Conservation (phyloP, 2,888 invertebrate species). For the Drosophila neutralis region DNA sequence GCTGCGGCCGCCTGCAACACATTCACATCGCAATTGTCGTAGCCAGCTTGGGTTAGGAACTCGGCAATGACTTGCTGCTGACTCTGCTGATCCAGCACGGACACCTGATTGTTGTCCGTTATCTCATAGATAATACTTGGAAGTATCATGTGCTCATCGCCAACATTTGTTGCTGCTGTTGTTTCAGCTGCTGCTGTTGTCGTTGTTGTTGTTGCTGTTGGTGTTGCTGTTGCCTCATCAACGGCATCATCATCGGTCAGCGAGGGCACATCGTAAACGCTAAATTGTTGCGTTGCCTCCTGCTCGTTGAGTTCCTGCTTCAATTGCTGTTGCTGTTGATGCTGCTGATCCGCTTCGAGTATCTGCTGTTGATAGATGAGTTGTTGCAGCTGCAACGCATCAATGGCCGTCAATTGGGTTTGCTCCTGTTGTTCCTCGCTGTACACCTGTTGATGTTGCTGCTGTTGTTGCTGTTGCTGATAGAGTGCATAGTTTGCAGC, state of each 20-base stretch:
- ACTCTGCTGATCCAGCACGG: conserved; percentile 79
- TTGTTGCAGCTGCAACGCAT: conserved; percentile 81
- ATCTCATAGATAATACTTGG: conserved; percentile 80
- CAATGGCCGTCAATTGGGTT: conserved; percentile 70
- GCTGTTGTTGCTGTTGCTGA: conserved; percentile 62
- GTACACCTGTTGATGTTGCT: conserved; percentile 63
- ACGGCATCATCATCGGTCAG: conserved; percentile 68
- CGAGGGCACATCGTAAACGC: conserved; percentile 79
- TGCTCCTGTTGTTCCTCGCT: conserved; percentile 60
- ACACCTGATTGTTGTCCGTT: conserved; percentile 73
- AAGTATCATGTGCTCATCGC: conserved; percentile 73
- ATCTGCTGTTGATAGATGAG: conserved; percentile 79
- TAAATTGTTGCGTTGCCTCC: conserved; percentile 65
- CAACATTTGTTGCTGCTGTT: conserved; percentile 1
- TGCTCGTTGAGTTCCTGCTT: conserved; percentile 46
- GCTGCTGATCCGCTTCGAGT: conserved; percentile 60
- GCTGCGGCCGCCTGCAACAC: conserved; percentile 47
- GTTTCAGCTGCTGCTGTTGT: not conserved
- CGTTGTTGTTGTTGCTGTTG: not conserved
- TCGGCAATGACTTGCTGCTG: conserved; percentile 80
- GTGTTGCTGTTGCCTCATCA: not conserved
- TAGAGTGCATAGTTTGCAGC: conserved; percentile 62
- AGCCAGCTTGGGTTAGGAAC: conserved; percentile 78
- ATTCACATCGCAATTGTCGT: conserved; percentile 71
- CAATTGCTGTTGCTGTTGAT: conserved; percentile 62